Base-by-base conservation (phyloP, 2,888 invertebrate genomes). In the Crepidodera aurea region DNA sequence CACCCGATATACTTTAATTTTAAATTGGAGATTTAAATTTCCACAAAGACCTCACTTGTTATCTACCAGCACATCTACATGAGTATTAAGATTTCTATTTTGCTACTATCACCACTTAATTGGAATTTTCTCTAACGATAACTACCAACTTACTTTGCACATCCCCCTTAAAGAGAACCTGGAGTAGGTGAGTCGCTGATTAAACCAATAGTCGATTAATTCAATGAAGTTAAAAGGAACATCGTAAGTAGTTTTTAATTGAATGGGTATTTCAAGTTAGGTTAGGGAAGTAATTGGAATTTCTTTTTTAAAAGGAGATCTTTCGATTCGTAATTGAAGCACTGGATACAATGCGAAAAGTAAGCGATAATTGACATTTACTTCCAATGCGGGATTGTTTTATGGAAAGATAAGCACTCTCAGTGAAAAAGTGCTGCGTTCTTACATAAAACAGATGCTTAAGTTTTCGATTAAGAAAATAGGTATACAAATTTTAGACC, bases 231-330 rank as follows among this genome's bases (percentile, higher is more conserved):
- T 42, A 51, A 58, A 51, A 51, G 40, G 51, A 58, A 55, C 42
- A 51, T 51, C 48, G 51, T 42, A 25, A 58, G 58, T 58, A 58
- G 58, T 58, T 51, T 58, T 58, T 58, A 58, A 58, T 58, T 58
- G 32, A 51, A 51, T 16, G 40, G 29, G 46, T 22, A 58, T 40
- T 58, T 34, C 42, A 51, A 34, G 42, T 29, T 29, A 18, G 16
- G 12, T 34, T 25, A 18, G 29, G 27, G 13, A 57, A 57, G 34
- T 58, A 42, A 51, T 58, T 58, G 25, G 25, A 29, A 51, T 40
- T 39, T 22, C 40, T 37, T 40, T 51, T 39, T 34, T 37, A 15
- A 16, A 32, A 44, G 7, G 19, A 22, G 15, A 40, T 18, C 40
- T 18, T 40, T 40, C 10, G 4, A 37, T 37, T 34, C 13, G 40